Conservation (phyloP, 2,888 invertebrate genomes). For the Meloe dianella region DNA sequence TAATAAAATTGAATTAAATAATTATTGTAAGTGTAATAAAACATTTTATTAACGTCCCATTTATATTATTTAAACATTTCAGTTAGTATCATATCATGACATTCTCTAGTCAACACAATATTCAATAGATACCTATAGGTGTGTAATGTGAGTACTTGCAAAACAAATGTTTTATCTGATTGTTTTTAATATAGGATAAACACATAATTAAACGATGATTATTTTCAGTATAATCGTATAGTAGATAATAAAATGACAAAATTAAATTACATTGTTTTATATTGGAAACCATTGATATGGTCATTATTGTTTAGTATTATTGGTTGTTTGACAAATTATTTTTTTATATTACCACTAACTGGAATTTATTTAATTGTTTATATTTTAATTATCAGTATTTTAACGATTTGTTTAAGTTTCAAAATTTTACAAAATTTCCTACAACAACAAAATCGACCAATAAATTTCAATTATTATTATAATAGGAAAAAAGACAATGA, state of each 20-base stretch:
- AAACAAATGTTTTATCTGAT: neutral
- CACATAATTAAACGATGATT: neutral
- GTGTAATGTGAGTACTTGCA: neutral
- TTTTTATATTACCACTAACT: slow-evolving; percentile 19
- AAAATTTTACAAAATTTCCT: slow-evolving; percentile 64
- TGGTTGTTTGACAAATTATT: slow-evolving; percentile 19
- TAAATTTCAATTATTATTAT: slow-evolving; percentile 2
- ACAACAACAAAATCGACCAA: slow-evolving; percentile 61
- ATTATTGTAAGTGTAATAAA: neutral
- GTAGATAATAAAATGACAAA: neutral
- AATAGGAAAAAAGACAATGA: slow-evolving; percentile 32
- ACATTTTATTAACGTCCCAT: neutral
- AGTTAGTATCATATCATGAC: slow-evolving; percentile 4
- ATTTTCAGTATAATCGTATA: too few species aligned
- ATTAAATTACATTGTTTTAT: slow-evolving; percentile 21
- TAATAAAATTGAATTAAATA: neutral
- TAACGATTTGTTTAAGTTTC: slow-evolving; percentile 58
- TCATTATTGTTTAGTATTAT: slow-evolving; percentile 16
- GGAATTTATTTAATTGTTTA: slow-evolving; percentile 26
- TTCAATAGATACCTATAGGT: neutral
- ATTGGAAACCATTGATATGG: slow-evolving; percentile 25
- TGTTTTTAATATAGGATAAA: neutral
- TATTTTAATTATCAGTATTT: slow-evolving; percentile 19
- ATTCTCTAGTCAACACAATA: neutral
- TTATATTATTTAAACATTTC: neutral